Evolutionary conservation across 1,140 invertebrate genomes (phyloP).

Genomic region (Grapholita molesta): DNA sequence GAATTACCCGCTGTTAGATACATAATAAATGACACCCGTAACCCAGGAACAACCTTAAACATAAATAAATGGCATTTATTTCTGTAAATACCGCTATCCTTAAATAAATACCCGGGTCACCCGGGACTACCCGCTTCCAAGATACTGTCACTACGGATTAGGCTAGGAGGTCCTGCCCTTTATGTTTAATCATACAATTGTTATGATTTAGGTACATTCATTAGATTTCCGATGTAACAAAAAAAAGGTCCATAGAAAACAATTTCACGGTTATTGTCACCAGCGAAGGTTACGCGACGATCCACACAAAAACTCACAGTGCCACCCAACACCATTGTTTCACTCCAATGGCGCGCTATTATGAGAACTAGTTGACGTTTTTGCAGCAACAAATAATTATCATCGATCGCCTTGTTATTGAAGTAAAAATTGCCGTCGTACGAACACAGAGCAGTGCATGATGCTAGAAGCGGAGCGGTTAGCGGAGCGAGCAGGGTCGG

Average conservation of each 20-base stretch:
- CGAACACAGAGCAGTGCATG: neutral
- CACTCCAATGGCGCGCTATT: neutral
- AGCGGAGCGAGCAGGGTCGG: too few relatives aligned
- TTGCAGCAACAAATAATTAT: neutral
- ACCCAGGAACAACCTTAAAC: too few relatives aligned
- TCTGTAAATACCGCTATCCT: too few relatives aligned
- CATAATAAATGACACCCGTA: too few relatives aligned
- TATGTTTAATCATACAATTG: neutral
- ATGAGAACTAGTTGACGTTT: neutral
- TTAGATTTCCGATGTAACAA: neutral
- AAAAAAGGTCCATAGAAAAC: neutral
- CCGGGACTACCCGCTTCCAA: too few relatives aligned
- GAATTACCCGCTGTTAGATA: too few relatives aligned
- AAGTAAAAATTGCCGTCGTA: neutral
- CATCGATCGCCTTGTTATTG: neutral
- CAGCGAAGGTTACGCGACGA: neutral
- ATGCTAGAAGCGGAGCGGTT: too few relatives aligned
- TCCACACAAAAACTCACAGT: neutral
- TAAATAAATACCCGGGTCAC: too few relatives aligned
- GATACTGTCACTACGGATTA: too few relatives aligned
- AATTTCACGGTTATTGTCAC: neutral
- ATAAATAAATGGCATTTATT: too few relatives aligned
- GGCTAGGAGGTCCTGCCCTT: too few relatives aligned
- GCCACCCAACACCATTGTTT: neutral
- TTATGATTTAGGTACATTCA: too few relatives aligned